A percentile compares a stretch with the other conserved stretches of the same genome.
phyloP scores from a whole-genome alignment of 1,140 invertebrate genomes.

The Cylas formicarius region DNA sequence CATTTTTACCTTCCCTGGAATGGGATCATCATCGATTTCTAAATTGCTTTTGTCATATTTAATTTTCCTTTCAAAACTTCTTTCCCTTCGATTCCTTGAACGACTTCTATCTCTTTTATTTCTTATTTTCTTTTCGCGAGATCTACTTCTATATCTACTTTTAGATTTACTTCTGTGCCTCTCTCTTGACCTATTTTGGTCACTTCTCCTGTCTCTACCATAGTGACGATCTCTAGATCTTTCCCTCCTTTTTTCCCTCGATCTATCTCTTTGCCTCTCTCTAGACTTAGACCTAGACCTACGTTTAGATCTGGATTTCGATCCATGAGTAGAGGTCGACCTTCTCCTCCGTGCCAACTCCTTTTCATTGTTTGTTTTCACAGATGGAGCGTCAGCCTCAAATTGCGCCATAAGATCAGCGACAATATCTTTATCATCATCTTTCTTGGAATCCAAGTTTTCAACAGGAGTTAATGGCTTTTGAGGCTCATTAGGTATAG shows the following conservation, averaged over 20 bases:
- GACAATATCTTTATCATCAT: slow-evolving; percentile 52
- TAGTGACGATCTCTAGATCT: slow-evolving; percentile 27
- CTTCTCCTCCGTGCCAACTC: slow-evolving; percentile 12
- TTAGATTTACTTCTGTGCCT: slow-evolving; percentile 36
- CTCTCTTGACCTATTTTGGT: slow-evolving; percentile 19
- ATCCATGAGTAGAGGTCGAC: slow-evolving; percentile 4
- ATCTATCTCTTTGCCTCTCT: slow-evolving; percentile 33
- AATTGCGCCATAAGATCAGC: slow-evolving; percentile 83
- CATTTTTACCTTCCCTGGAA: slow-evolving; percentile 50
- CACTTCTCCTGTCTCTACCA: slow-evolving; percentile 33
- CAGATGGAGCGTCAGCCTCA: slow-evolving; percentile 74
- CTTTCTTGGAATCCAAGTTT: slow-evolving; percentile 25
- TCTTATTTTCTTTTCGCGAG: slow-evolving; percentile 39
- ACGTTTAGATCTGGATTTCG: slow-evolving; percentile 25
- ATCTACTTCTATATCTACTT: slow-evolving; percentile 36
- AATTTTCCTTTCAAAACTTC: slow-evolving; percentile 40
- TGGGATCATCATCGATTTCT: slow-evolving; percentile 56
- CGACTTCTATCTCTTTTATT: slow-evolving; percentile 34
- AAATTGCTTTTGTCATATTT: slow-evolving; percentile 44
- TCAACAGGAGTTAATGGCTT: slow-evolving; percentile 43
- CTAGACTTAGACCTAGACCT: slow-evolving; percentile 21
- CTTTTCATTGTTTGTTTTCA: slow-evolving; percentile 19
- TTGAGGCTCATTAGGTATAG: slow-evolving; percentile 76
- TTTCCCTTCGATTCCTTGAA: slow-evolving; percentile 30
- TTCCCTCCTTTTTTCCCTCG: slow-evolving; percentile 36